Evolutionary conservation across 2,888 invertebrate species (phyloP).

Genomic region (Ditula angustiorana): DNA sequence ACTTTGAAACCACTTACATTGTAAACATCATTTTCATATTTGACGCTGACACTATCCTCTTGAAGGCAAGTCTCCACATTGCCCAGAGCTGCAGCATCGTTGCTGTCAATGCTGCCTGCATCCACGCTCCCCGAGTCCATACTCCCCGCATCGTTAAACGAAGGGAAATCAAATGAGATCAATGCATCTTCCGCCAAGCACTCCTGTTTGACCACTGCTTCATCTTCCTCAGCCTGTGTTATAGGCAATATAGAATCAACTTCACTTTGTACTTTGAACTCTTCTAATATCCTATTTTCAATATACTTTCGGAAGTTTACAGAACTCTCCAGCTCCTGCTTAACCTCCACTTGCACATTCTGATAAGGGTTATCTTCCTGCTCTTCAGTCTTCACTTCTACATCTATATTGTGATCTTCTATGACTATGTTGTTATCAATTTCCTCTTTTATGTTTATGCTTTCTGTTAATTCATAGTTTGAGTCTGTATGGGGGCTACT

Average conservation of each 20-base stretch:
- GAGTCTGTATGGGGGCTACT: constrained; percentile 18
- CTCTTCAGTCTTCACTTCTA: constrained; percentile 27
- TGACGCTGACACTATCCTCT: constrained; percentile 60
- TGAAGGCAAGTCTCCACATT: constrained; percentile 74
- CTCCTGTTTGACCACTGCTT: constrained; percentile 27
- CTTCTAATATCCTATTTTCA: constrained; percentile 36
- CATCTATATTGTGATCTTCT: constrained; percentile 31
- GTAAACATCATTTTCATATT: constrained; percentile 55
- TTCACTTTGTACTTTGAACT: constrained; percentile 38
- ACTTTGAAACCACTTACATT: constrained; percentile 54
- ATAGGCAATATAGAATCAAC: constrained; percentile 36
- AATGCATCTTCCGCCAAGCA: constrained; percentile 49
- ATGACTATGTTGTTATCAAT: constrained; percentile 37
- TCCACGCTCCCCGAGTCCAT: constrained; percentile 52
- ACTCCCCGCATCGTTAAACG: constrained; percentile 46
- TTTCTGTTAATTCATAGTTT: constrained; percentile 28
- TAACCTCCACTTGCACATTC: constrained; percentile 13
- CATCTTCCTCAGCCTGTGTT: constrained; percentile 11
- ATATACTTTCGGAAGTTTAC: constrained; percentile 36
- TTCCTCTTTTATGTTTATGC: constrained; percentile 59
- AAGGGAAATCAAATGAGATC: constrained; percentile 64
- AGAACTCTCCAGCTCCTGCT: constrained; percentile 26
- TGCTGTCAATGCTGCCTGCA: constrained; percentile 66
- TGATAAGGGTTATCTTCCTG: constrained; percentile 18
- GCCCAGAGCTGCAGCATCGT: constrained; percentile 66